Evolutionary conservation across 2,888 invertebrate genomes (phyloP), one percentile per base, ranked within the genome.

Genomic region (Eucera pruinosa): DNA sequence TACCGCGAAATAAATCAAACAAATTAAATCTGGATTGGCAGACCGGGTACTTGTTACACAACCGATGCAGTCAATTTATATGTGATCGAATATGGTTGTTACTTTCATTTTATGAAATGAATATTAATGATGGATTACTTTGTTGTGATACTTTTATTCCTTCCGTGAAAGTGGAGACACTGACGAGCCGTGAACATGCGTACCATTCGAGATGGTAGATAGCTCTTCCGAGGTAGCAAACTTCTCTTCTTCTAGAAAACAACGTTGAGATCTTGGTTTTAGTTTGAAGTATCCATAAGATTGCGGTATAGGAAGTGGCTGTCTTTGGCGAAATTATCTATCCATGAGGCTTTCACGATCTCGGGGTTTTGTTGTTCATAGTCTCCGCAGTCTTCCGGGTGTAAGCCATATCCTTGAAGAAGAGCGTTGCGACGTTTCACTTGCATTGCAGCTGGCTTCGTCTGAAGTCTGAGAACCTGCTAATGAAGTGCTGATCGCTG

Each of bases 401-500:
- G 55, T 23, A 23, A 47, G 47, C 47, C 47, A 23, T 13, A 55
- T 55, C 55, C 39, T 55, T 55, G n/a, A 18, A 58, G 41, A 27
- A 27, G 6, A 58, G 33, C 41, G 30, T 18, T 11, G 15, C 30
- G 25, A 27, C 57, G 25, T 58, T 43, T 43, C 27, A 43, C 18
- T 30, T n/a, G 27, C n/a, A 27, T 58, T 25, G 58, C 58, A 41
- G n/a, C 18, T 43, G 6, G 13, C 18, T 25, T 27, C 58, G 43
- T 30, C 41, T 30, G 15, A 45, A 58, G 41, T 58, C 33, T 58
- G 57, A 45, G 30, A 43, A 30, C 43, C 43, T n/a, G 58, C 33
- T 58, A 58, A 58, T 36, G 43, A 58, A 58, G 43, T 2, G 58
- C 20, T 45, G 45, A 45, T 60, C 60, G 30, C 7, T 58, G 58